Evolutionary conservation across 1,140 invertebrate genomes (phyloP).

Genomic region (Trichomalopsis sarcophagae): DNA sequence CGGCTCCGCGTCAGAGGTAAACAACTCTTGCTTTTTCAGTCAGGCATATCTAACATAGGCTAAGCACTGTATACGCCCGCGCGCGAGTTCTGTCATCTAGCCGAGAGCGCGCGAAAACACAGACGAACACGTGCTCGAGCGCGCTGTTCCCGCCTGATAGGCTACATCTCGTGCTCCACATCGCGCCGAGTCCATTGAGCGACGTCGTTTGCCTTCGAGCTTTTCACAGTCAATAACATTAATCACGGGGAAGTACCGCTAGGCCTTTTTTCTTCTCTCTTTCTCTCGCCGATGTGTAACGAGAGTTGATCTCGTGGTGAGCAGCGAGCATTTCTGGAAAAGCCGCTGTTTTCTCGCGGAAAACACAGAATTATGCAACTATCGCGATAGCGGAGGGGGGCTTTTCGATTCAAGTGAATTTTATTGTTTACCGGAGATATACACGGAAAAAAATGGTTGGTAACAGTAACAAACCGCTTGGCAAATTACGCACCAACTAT

Average conservation of each 20-base stretch:
- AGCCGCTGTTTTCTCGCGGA: not conserved
- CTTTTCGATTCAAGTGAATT: not conserved
- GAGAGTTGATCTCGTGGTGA: not conserved
- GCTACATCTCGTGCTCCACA: not conserved
- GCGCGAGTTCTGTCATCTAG: not conserved
- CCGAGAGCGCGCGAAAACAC: not conserved
- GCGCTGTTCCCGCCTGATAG: not conserved
- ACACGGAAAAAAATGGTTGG: no score
- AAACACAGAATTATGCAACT: not conserved
- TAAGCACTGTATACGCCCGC: no score
- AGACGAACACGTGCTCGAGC: not conserved
- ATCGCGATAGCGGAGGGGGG: not conserved
- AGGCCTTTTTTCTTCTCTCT: not conserved
- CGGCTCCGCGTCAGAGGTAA: no score
- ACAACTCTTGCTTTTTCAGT: no score
- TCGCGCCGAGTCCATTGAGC: not conserved
- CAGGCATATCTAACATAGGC: no score
- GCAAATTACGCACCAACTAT: no score
- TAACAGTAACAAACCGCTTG: no score
- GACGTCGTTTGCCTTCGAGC: conserved; percentile 1
- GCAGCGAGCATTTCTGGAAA: not conserved
- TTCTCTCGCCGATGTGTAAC: no score
- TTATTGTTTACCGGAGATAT: no score
- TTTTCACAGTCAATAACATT: not conserved
- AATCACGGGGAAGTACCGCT: not conserved